Evolutionary conservation across 2,888 invertebrate species (phyloP).

Genomic region (Crossocerus cetratus): DNA sequence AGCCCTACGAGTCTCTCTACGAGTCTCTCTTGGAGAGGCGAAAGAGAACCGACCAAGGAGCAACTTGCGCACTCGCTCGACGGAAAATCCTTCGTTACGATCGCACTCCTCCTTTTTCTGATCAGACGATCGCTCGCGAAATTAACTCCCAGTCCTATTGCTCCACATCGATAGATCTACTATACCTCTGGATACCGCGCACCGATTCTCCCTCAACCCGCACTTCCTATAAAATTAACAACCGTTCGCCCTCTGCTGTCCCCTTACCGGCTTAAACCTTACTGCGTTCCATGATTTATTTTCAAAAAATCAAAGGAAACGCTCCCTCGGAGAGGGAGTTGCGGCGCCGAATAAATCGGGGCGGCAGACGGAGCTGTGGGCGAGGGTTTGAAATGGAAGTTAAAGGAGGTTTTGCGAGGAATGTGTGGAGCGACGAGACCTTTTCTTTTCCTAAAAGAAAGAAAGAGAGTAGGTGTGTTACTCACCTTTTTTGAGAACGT

Average conservation of each 20-base stretch:
- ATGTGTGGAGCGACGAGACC: too few relatives aligned
- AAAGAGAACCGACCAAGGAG: neutral
- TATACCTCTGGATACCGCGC: neutral
- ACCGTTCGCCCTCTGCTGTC: neutral
- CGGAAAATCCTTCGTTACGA: conserved; percentile 3
- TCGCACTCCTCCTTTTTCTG: neutral
- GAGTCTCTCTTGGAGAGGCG: too few relatives aligned
- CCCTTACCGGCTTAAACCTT: neutral
- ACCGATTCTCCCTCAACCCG: neutral
- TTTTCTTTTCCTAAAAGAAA: neutral
- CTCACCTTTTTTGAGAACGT: conserved; percentile 92
- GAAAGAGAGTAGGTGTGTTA: neutral
- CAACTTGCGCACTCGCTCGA: neutral
- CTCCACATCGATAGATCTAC: neutral
- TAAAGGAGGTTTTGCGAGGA: too few relatives aligned
- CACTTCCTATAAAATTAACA: neutral
- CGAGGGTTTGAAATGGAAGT: neutral
- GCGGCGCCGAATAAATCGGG: too few relatives aligned
- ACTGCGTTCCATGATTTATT: too few relatives aligned
- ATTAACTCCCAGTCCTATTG: neutral
- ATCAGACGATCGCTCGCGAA: neutral
- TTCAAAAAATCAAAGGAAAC: too few relatives aligned
- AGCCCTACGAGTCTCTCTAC: too few relatives aligned
- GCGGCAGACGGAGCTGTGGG: neutral
- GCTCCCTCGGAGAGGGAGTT: too few relatives aligned